Evolutionary conservation across 2,113 vertebrate species (phyloP).

Genomic region (Spea bombifrons): DNA sequence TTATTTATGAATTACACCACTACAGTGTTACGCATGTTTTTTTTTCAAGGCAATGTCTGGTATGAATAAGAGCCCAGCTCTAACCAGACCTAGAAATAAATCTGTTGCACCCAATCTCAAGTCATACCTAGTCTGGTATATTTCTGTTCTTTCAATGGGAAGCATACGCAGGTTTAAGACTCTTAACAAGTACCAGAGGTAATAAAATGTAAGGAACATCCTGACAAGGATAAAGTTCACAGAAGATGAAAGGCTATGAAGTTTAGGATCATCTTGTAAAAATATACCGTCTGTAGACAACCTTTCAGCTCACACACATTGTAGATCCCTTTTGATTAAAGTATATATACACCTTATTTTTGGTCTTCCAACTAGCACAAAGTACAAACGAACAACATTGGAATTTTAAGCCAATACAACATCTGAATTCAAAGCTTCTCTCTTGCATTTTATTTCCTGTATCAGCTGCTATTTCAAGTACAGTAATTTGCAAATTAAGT

Average conservation of each 20-base stretch:
- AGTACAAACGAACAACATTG: neutral
- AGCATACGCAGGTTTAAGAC: neutral
- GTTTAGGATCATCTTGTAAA: neutral
- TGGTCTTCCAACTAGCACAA: neutral
- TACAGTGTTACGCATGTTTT: neutral
- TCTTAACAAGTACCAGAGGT: conserved; percentile 2
- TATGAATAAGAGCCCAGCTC: neutral
- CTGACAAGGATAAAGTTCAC: neutral
- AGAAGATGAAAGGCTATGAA: neutral
- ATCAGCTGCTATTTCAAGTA: neutral
- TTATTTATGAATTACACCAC: too few species aligned
- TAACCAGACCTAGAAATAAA: neutral
- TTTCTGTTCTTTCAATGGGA: neutral
- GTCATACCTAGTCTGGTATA: neutral
- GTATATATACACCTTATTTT: neutral
- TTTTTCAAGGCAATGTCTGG: neutral
- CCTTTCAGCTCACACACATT: conserved; percentile 6
- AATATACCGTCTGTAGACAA: neutral
- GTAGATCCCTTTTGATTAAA: conserved; percentile 7
- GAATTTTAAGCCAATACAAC: neutral
- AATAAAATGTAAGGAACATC: conserved; percentile 18
- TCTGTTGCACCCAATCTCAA: neutral
- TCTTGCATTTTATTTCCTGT: neutral
- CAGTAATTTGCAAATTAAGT: neutral
- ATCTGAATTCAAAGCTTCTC: neutral